Evolutionary conservation across 2,797 vertebrate species (phyloP).

Genomic region (Melopsittacus undulatus): DNA sequence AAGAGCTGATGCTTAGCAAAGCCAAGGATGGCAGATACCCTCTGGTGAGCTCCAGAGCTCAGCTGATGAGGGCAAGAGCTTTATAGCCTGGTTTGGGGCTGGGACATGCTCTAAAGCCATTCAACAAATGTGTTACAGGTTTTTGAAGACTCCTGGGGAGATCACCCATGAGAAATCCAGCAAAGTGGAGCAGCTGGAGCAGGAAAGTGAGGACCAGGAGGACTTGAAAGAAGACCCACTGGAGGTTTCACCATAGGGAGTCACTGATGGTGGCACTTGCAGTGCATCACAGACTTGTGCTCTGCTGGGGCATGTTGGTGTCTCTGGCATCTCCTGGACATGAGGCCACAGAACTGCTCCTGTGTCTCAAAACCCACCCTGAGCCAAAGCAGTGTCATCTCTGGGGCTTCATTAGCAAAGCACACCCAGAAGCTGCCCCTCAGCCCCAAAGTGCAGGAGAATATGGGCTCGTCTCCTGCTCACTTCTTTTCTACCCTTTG

Average conservation of each 20-base stretch:
- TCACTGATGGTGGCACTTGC: not conserved
- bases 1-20: not conserved
- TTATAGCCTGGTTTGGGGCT: not conserved
- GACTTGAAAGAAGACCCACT: conserved; percentile 75
- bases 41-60: not conserved
- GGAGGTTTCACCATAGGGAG: conserved; percentile 73
- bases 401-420: not conserved
- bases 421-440: not conserved
- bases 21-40: not conserved
- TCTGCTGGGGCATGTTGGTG: not conserved
- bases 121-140: conserved; percentile 69
- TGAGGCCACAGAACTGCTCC: not conserved
- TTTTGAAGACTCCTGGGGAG: conserved; percentile 86
- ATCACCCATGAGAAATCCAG: conserved; percentile 71
- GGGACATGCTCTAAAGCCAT: not conserved
- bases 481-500: not conserved
- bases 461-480: not conserved
- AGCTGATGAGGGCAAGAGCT: not conserved
- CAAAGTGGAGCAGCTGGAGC: conserved; percentile 66
- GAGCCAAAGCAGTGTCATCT: not conserved
- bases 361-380: not conserved
- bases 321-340: not conserved
- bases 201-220: conserved; percentile 61
- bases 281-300: not conserved
- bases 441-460: rapidly evolving